A percentile compares a stretch with the other conserved stretches of the same genome.
phyloP scores from a whole-genome alignment of 2,113 vertebrate genomes.

The Sturnira hondurensis region DNA sequence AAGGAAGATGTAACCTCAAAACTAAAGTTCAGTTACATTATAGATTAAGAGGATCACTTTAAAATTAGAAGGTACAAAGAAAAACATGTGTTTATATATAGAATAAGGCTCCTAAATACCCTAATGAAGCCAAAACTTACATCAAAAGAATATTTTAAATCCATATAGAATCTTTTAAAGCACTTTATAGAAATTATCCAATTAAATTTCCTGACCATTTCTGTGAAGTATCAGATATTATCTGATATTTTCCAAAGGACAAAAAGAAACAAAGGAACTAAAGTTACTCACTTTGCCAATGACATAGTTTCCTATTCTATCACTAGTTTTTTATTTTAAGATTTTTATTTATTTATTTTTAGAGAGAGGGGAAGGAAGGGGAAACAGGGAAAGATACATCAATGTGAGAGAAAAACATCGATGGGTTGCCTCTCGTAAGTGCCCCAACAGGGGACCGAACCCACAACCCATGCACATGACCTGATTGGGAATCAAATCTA shows the following conservation, averaged over 20 bases:
- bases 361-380: no score
- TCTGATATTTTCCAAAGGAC: background rate
- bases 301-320: background rate
- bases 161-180: background rate
- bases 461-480: no score
- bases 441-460: no score
- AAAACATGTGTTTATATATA: background rate
- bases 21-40: background rate
- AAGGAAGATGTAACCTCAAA: constrained; percentile 14
- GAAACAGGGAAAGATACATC: no score
- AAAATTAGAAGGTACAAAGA: background rate
- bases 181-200: constrained; percentile 29
- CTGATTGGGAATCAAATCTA: no score
- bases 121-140: background rate
- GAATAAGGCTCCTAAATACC: background rate
- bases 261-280: constrained; percentile 42
- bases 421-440: no score
- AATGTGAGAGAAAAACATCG: no score
- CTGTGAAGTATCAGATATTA: background rate
- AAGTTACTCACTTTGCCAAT: background rate
- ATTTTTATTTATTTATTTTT: no score
- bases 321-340: background rate
- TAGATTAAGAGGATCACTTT: background rate
- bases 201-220: constrained; percentile 18
- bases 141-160: constrained; percentile 13